phyloP scores from a whole-genome alignment of 92 coral and sea anemone genomes.

The Zoanthus sansibaricus region DNA sequence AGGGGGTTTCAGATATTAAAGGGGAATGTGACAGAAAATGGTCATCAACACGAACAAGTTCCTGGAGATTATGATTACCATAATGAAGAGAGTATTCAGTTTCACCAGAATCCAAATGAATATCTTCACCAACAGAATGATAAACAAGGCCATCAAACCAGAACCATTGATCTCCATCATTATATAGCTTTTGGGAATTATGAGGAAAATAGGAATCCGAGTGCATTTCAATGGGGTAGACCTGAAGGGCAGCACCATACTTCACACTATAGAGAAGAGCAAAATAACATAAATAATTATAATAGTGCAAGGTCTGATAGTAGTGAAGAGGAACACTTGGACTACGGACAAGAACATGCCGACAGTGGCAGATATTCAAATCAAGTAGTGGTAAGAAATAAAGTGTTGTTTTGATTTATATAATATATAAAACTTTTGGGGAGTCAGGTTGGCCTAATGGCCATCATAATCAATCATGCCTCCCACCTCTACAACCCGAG shows the following conservation, averaged over 20 bases:
- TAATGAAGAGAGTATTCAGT: constrained; percentile 27
- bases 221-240: constrained; percentile 35
- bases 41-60: neutral
- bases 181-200: constrained; percentile 52
- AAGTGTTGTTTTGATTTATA: too few species aligned
- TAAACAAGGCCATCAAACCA: constrained; percentile 11
- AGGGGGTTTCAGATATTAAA: constrained; percentile 64
- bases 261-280: neutral
- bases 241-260: constrained; percentile 16
- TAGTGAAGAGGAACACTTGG: neutral
- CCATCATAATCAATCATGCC: too few species aligned
- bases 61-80: constrained; percentile 37
- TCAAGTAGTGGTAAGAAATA: too few species aligned
- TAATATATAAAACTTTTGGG: too few species aligned
- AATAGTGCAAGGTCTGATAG: neutral
- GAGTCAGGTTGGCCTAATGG: too few species aligned
- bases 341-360: neutral
- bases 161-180: constrained; percentile 10
- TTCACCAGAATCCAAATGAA: constrained; percentile 26
- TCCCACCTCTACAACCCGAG: too few species aligned
- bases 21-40: neutral
- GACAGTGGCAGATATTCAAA: neutral
- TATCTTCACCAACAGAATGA: constrained; percentile 12
- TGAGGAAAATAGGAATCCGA: neutral
- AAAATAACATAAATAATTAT: constrained; percentile 1